Evolutionary conservation across 1,140 invertebrate species (phyloP), one percentile per base, ranked within the genome.

Genomic region (Rhizoglyphus robini): DNA sequence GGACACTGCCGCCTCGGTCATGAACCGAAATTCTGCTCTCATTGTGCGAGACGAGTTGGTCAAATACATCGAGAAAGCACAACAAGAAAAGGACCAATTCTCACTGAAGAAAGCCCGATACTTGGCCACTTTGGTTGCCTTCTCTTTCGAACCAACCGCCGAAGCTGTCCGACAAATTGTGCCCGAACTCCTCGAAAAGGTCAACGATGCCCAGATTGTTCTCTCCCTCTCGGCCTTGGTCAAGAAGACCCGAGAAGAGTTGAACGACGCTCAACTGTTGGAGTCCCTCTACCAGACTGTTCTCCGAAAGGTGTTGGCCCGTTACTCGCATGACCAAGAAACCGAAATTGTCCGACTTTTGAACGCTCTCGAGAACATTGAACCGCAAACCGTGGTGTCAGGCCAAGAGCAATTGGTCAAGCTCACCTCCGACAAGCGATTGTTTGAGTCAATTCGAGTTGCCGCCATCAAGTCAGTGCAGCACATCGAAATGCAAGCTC

Each of bases 361-460:
- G 8, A 60, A 15, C 15, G 62, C 65, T 20, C 29, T 66, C 18
- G 65, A 66, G 30, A 66, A 66, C 29, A 31, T 66, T 47, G 54
- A 15, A 13, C n/a, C 20, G 31, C 15, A 11, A 20, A 31, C 38
- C 46, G 13, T 34, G 25, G n/a, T 27, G 2, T 13, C 65, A 2
- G 46, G 32, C 31, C 58, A 63, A 27, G 60, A 65, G n/a, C 60
- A 8, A 5, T 54, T 65, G 31, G 8, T 66, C 1, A 34, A 68
- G 29, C 4, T 66, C 8, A 63, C 25, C 23, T 5, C 2, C 8
- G 29, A 66, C 29, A 20, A n/a, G 1, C 3, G 27, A 4, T 23
- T 4, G 5, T n/a, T 11, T 2, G n/a, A 30, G 5, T n/a, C n/a
- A 11, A 31, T 66, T 27, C 61, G 65, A 4, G 65, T 65, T 20